Percentiles rank a stretch among this genome's conserved stretches.
These are phyloP conservation scores for Lagria hirta DNA, from an alignment of 2,888 invertebrate species.

Conservation along the genomic window DNA sequence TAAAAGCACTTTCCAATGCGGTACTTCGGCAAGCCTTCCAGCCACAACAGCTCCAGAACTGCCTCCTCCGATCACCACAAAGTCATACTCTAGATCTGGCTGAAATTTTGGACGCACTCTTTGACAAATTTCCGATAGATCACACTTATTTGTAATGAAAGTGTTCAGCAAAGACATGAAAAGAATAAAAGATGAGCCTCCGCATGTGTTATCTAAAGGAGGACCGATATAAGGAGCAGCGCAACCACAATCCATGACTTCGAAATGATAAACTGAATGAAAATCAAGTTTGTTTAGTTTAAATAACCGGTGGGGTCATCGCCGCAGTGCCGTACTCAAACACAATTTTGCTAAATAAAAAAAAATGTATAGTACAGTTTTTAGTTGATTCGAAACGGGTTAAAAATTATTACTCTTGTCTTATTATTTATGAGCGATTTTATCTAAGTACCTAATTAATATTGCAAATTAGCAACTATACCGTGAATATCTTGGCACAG, in stretches of 20 bases:
- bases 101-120: conserved; percentile 56
- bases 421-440: no score
- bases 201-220: conserved; percentile 60
- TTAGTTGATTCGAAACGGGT: no score
- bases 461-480: no score
- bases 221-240: conserved; percentile 61
- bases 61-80: conserved; percentile 68
- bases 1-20: conserved; percentile 69
- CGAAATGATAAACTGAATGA: no score
- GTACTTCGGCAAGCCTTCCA: conserved; percentile 64
- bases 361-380: no score
- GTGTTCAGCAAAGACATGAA: conserved; percentile 68
- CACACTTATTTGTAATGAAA: conserved; percentile 62
- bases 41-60: conserved; percentile 68
- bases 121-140: conserved; percentile 62
- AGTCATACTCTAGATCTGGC: conserved; percentile 63
- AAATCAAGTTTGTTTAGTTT: no score
- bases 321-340: no score
- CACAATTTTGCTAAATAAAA: no score
- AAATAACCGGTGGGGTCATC: conserved; percentile 12
- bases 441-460: no score
- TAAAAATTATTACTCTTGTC: no score
- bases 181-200: conserved; percentile 61
- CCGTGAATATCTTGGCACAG: no score
- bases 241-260: conserved; percentile 60